Percentiles rank a stretch among this genome's conserved stretches.
These are phyloP conservation scores for Caerostris darwini DNA, from an alignment of 1,140 invertebrate species.

Conservation along the genomic window DNA sequence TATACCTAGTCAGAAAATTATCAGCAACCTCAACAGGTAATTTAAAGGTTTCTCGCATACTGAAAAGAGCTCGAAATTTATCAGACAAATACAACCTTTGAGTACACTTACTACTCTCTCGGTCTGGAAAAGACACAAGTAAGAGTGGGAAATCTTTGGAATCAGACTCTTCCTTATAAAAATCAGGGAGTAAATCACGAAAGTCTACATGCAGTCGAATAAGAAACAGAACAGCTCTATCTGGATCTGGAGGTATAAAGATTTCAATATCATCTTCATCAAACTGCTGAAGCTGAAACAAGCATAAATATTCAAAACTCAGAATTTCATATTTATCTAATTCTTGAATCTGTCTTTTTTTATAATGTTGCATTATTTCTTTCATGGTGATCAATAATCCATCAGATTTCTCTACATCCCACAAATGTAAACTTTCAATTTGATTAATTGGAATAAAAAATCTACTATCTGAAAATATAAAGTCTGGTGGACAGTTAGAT, in stretches of 20 bases:
- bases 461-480: slow-evolving; percentile 51
- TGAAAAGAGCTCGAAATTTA: not conserved
- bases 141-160: not conserved
- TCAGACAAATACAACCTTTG: slow-evolving; percentile 64
- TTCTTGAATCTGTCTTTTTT: slow-evolving; percentile 40
- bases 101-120: slow-evolving; percentile 13
- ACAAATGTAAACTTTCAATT: not conserved
- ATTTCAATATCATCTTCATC: slow-evolving; percentile 71
- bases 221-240: slow-evolving; percentile 30
- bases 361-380: slow-evolving; percentile 59
- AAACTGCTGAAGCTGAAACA: slow-evolving; percentile 33
- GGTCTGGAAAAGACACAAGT: slow-evolving; percentile 41
- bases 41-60: not conserved
- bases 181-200: not conserved
- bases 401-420: slow-evolving; percentile 47
- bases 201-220: slow-evolving; percentile 47
- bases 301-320: slow-evolving; percentile 49
- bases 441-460: slow-evolving; percentile 56
- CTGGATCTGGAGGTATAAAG: not conserved
- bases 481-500: slow-evolving; percentile 58
- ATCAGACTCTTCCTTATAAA: not conserved
- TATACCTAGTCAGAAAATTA: slow-evolving; percentile 7
- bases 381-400: slow-evolving; percentile 14
- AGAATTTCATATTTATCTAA: slow-evolving; percentile 30
- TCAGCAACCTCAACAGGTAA: not conserved